Conservation (phyloP, 1,140 invertebrate genomes). For the Dendrolimus punctatus region DNA sequence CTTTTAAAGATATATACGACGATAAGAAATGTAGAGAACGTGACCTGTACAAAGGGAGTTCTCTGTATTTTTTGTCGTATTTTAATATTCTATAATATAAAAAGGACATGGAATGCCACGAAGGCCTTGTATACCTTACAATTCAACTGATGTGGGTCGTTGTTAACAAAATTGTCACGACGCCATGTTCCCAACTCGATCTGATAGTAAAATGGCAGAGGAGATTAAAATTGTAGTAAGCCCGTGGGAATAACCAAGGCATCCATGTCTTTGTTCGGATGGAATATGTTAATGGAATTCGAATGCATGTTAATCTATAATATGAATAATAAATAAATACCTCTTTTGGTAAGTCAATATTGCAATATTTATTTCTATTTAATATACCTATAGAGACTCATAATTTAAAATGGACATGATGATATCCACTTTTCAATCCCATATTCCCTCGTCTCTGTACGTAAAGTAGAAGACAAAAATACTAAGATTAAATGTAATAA, state of each 20-base stretch:
- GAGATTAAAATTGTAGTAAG: background rate
- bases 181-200: too few relatives aligned
- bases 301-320: slow-evolving; percentile 69
- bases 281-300: slow-evolving; percentile 65
- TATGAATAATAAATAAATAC: slow-evolving; percentile 57
- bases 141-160: too few relatives aligned
- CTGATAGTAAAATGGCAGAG: too few relatives aligned
- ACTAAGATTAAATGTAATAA: background rate
- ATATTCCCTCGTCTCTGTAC: background rate
- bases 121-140: background rate
- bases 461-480: slow-evolving; percentile 4
- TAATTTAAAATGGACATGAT: background rate
- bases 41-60: slow-evolving; percentile 7
- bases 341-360: slow-evolving; percentile 66
- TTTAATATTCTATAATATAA: slow-evolving; percentile 26
- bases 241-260: slow-evolving; percentile 18
- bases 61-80: slow-evolving; percentile 25
- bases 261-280: slow-evolving; percentile 45
- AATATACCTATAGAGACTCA: background rate
- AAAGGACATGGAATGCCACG: slow-evolving; percentile 35
- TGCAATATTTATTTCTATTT: slow-evolving; percentile 31
- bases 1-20: slow-evolving; percentile 15
- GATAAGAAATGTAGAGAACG: slow-evolving; percentile 9
- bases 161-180: too few relatives aligned
- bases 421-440: too few relatives aligned